Evolutionary conservation across 1,140 invertebrate species (phyloP).

Genomic region (Samia ricini): DNA sequence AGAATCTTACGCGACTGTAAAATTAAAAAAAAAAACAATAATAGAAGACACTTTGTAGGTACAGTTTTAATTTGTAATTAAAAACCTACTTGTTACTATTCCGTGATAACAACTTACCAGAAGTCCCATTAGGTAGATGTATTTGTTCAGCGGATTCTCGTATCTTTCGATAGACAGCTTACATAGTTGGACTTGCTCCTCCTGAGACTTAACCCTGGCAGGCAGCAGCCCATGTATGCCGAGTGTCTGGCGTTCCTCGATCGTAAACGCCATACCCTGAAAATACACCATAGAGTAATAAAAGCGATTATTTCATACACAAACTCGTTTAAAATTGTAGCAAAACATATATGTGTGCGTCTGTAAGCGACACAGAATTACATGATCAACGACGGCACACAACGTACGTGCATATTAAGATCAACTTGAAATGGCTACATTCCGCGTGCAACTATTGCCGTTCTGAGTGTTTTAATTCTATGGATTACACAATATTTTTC

Average conservation of each 20-base stretch:
- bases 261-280: conserved; percentile 91
- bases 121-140: conserved; percentile 87
- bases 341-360: too few relatives aligned
- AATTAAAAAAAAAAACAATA: too few relatives aligned
- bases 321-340: background rate
- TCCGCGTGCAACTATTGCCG: too few relatives aligned
- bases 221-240: conserved; percentile 92
- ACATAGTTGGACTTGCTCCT: conserved; percentile 89
- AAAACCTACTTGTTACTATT: background rate
- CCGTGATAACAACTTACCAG: conserved; percentile 77
- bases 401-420: too few relatives aligned
- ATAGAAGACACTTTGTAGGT: too few relatives aligned
- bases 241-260: conserved; percentile 89
- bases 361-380: too few relatives aligned
- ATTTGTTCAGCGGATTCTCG: conserved; percentile 87
- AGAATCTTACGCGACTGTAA: too few relatives aligned
- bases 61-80: too few relatives aligned
- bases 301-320: background rate
- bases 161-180: conserved; percentile 84
- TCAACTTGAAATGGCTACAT: too few relatives aligned
- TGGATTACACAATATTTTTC: too few relatives aligned
- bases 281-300: conserved; percentile 14
- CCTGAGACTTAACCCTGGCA: conserved; percentile 87
- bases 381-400: too few relatives aligned
- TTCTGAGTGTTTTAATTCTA: too few relatives aligned